Evolutionary conservation across 2,113 vertebrate genomes (phyloP), one percentile per base, ranked within the genome.

Genomic region (Micronisus gabar): DNA sequence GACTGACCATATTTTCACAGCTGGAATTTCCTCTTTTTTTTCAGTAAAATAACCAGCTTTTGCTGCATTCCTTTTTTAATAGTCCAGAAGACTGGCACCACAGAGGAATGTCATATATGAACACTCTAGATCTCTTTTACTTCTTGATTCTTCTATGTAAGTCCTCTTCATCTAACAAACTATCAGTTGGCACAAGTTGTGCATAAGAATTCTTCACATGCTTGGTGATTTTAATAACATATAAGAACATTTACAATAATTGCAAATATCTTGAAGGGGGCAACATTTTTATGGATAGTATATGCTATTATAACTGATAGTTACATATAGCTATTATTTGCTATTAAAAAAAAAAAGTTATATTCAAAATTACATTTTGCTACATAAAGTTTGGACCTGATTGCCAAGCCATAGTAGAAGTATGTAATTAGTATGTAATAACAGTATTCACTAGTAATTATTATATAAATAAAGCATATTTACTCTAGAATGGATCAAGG

Each of bases 1-100:
- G 96, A 97, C 97, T 96, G 97, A 95, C 86, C 93, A 79, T 94
- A 96, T 96, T 97, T 96, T 97, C 97, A 97, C 96, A 97, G 97
- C 96, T 97, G 96, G 93, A 95, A 96, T 97, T 95, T 93, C 90
- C 96, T 97, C 82, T 40, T 59, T 58, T 41, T 41, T 84, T 93
- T 95, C 86, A 80, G 45, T 83, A 86, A 90, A 97, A 90, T 70
- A 92, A 89, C 84, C 90, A 55, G 55, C 94, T 96, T 95, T 90
- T 96, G 86, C 82, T 95, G 71, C 91, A 93, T 95, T 95, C 70
- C 86, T 82, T 40, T 78, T 75, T 70, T 58, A 88, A 74, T 47
- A 83, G 43, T 65, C 74, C 72, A 73, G 66, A 76, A 88, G 84
- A 92, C 85, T 85, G 95, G 82, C 93, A 96, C 70, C 68, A 78